Percentiles rank a stretch among this genome's conserved stretches.
Conservation (phyloP, 2,113 vertebrate species). For the Chauna torquata region DNA sequence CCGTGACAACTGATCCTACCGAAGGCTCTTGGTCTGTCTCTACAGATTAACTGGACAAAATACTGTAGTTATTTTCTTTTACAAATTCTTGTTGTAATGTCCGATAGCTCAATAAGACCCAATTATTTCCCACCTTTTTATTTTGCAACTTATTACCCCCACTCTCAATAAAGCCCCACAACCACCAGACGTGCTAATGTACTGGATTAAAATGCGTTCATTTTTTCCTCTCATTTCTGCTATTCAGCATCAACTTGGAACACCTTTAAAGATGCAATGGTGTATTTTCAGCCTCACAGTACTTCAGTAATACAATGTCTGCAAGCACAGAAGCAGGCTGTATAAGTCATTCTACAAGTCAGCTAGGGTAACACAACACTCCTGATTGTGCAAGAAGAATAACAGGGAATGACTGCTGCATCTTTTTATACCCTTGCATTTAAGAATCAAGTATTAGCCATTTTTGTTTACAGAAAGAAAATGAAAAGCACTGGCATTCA, state of each 20-base stretch:
- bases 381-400: not conserved
- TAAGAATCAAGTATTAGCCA: slow-evolving; percentile 4
- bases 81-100: not conserved
- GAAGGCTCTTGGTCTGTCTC: not conserved
- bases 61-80: not conserved
- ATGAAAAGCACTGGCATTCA: slow-evolving; percentile 43
- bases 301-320: not conserved
- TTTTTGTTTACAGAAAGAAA: slow-evolving; percentile 53
- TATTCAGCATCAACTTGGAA: not conserved
- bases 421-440: not conserved
- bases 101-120: not conserved
- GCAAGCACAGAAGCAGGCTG: not conserved
- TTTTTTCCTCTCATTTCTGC: not conserved
- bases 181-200: not conserved
- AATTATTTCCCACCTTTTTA: not conserved
- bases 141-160: not conserved
- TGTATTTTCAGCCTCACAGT: not conserved
- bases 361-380: not conserved
- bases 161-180: not conserved
- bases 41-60: not conserved
- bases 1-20: not conserved
- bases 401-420: not conserved
- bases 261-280: not conserved
- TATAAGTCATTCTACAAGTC: not conserved
- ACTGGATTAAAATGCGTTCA: not conserved